A percentile compares a stretch with the other conserved stretches of the same genome.
phyloP scores from a whole-genome alignment of 2,797 vertebrate species.

The Onychomys torridus region DNA sequence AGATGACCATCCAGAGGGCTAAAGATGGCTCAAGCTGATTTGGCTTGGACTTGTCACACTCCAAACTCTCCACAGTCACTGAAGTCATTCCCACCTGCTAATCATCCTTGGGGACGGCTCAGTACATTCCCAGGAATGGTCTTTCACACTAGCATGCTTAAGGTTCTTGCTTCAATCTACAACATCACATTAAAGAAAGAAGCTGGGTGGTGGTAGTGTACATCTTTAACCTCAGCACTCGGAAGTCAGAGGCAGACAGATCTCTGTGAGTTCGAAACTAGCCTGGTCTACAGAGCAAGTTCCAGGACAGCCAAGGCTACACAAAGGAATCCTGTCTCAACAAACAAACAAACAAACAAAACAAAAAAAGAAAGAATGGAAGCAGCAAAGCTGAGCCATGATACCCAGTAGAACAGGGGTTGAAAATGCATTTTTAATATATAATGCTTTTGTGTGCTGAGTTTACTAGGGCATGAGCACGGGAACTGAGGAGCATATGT shows the following conservation, averaged over 20 bases:
- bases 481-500: neutral
- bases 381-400: too few species aligned
- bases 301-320: neutral
- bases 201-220: rapidly evolving
- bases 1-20: too few species aligned
- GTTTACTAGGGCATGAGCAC: neutral
- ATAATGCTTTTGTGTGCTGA: neutral
- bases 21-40: neutral
- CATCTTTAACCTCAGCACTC: neutral
- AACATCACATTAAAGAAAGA: neutral
- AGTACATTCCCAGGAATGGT: neutral
- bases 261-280: neutral
- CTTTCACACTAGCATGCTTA: neutral
- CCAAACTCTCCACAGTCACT: neutral
- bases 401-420: neutral
- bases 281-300: neutral
- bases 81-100: neutral
- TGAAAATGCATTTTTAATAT: neutral
- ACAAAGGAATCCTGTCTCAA: neutral
- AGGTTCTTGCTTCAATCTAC: neutral
- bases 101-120: neutral
- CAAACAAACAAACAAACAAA: neutral
- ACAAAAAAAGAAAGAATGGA: neutral
- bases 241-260: neutral
- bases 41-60: neutral